A percentile compares a stretch with the other conserved stretches of the same genome.
Conservation (phyloP, 2,888 invertebrate species). For the Trachelus iudaicus region DNA sequence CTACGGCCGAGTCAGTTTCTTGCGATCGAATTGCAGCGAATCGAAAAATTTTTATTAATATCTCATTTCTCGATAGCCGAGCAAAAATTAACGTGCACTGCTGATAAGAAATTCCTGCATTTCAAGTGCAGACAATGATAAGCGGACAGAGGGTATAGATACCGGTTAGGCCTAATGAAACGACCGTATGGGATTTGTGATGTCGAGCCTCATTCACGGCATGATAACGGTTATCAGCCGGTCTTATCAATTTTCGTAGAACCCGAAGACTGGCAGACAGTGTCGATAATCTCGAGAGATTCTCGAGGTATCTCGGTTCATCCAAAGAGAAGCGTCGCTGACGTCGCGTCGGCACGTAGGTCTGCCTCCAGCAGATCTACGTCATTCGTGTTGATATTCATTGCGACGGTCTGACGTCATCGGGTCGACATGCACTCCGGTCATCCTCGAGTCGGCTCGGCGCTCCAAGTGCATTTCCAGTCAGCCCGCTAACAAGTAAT, state of each 20-base stretch:
- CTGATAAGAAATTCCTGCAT: constrained; percentile 16
- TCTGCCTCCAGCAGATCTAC: no score
- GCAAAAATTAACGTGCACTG: constrained; percentile 18
- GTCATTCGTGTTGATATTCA: neutral
- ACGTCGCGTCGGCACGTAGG: neutral
- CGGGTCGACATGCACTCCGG: neutral
- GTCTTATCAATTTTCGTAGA: neutral
- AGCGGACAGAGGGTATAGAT: neutral
- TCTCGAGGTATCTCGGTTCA: neutral
- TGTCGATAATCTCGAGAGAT: no score
- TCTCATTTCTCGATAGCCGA: neutral
- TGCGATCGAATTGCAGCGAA: neutral
- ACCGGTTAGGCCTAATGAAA: neutral
- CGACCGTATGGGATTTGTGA: neutral
- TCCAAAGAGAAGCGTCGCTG: neutral
- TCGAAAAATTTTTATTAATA: neutral
- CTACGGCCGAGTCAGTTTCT: neutral
- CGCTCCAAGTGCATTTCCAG: constrained; percentile 5
- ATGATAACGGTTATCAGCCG: neutral
- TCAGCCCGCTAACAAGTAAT: constrained; percentile 36
- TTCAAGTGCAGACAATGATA: neutral
- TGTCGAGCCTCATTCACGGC: neutral
- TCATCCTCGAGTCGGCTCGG: neutral
- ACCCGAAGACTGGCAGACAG: no score
- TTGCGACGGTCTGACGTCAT: neutral